phyloP scores from a whole-genome alignment of 2,113 vertebrate species.

The Sceloporus tristichus region DNA sequence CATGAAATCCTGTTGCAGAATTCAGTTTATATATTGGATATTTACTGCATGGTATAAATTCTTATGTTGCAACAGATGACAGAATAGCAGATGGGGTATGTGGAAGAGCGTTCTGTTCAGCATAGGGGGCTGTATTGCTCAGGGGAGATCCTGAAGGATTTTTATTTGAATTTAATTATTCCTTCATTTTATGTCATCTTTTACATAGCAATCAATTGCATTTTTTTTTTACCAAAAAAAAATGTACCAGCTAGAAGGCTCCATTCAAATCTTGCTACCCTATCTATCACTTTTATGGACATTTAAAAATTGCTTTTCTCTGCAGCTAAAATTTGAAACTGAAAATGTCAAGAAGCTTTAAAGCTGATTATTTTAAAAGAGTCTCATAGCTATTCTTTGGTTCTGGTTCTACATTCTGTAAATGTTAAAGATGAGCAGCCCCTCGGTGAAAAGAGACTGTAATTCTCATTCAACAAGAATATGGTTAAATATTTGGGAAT shows the following conservation, averaged over 20 bases:
- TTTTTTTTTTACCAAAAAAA: conserved; percentile 41
- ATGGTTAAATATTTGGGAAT: too few relatives aligned
- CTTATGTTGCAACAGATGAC: conserved; percentile 66
- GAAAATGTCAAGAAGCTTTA: conserved; percentile 30
- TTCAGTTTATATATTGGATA: conserved; percentile 48
- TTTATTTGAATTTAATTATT: conserved; percentile 59
- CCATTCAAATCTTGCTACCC: conserved; percentile 38
- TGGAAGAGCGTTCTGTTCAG: conserved; percentile 44
- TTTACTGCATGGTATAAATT: conserved; percentile 59
- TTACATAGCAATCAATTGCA: conserved; percentile 58
- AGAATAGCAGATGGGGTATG: conserved; percentile 44
- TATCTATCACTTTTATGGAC: conserved; percentile 31
- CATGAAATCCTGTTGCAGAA: conserved; percentile 53
- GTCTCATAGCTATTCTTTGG: background rate
- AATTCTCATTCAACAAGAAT: too few relatives aligned
- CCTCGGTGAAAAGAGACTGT: too few relatives aligned
- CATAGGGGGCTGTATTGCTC: conserved; percentile 44
- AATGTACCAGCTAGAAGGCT: conserved; percentile 7
- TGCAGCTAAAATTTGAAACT: background rate
- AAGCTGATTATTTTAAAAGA: background rate
- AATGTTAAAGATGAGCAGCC: too few relatives aligned
- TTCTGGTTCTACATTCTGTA: background rate
- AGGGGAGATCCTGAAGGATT: conserved; percentile 57
- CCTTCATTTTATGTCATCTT: conserved; percentile 54
- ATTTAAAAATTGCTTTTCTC: conserved; percentile 21